Evolutionary conservation across 2,797 vertebrate species (phyloP).

Genomic region (Paguma larvata): DNA sequence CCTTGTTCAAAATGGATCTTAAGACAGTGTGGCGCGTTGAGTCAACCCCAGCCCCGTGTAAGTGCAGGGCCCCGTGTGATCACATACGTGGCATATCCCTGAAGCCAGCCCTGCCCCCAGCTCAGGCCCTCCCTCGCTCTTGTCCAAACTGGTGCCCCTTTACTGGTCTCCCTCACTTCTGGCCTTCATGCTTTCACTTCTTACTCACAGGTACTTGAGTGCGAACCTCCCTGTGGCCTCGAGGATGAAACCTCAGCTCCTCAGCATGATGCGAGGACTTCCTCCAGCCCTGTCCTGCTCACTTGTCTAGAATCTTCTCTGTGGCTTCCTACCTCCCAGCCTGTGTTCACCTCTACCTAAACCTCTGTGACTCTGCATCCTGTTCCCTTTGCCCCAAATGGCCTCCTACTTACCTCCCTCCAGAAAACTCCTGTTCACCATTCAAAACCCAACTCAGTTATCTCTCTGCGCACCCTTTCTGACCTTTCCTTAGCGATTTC

Average conservation of each 20-base stretch:
- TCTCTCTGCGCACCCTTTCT: not conserved
- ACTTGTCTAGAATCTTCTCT: not conserved
- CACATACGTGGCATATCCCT: not conserved
- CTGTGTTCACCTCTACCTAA: not conserved
- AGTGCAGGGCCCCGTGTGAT: no score
- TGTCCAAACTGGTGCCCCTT: not conserved
- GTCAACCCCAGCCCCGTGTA: not conserved
- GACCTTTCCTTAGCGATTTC: not conserved
- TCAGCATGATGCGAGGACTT: not conserved
- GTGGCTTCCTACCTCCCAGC: not conserved
- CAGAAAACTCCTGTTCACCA: not conserved
- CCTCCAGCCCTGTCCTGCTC: not conserved
- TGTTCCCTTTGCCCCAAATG: not conserved
- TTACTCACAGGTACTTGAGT: not conserved
- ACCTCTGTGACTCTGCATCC: not conserved
- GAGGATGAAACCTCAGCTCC: not conserved
- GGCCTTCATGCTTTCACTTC: not conserved
- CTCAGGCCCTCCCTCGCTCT: not conserved
- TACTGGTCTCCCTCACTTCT: not conserved
- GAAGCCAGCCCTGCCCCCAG: not conserved
- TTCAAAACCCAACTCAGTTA: not conserved
- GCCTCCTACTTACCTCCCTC: not conserved
- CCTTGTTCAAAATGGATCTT: not conserved
- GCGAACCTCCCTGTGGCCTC: not conserved
- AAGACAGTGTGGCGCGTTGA: not conserved